These are phyloP conservation scores for Hipposideros larvatus DNA, from an alignment of 2,797 vertebrate species.

Conservation along the genomic window DNA sequence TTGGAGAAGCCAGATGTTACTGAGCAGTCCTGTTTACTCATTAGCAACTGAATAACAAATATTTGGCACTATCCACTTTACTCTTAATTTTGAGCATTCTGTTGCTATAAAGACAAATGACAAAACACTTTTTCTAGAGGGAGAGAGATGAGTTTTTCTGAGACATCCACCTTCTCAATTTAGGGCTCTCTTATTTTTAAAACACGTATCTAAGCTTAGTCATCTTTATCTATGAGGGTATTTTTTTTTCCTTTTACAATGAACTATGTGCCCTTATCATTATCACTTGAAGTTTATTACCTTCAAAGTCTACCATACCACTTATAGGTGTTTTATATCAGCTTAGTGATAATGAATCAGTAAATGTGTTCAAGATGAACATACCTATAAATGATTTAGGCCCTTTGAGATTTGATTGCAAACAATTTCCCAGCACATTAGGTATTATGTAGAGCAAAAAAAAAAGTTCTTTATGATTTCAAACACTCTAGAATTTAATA, in stretches of 20 bases:
- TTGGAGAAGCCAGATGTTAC: conserved; percentile 44
- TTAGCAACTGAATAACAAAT: conserved; percentile 35
- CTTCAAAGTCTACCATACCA: neutral
- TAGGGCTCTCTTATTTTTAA: neutral
- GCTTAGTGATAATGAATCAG: neutral
- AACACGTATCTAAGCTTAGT: neutral
- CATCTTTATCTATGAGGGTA: neutral
- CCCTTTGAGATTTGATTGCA: neutral
- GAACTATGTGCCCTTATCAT: neutral
- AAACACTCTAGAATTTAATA: neutral
- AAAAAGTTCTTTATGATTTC: neutral
- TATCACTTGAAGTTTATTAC: neutral
- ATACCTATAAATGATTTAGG: neutral
- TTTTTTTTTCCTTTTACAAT: neutral
- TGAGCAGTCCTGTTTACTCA: conserved; percentile 41
- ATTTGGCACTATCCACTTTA: neutral
- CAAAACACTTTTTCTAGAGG: neutral
- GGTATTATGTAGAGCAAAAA: neutral
- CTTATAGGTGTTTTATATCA: neutral
- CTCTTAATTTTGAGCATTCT: conserved; percentile 42
- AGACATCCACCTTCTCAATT: neutral
- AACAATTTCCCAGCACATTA: neutral
- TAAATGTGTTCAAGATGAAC: neutral
- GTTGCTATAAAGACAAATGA: conserved; percentile 1
- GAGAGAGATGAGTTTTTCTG: neutral